phyloP scores from a whole-genome alignment of 64 coral and sea anemone species.

The Montipora sp. region DNA sequence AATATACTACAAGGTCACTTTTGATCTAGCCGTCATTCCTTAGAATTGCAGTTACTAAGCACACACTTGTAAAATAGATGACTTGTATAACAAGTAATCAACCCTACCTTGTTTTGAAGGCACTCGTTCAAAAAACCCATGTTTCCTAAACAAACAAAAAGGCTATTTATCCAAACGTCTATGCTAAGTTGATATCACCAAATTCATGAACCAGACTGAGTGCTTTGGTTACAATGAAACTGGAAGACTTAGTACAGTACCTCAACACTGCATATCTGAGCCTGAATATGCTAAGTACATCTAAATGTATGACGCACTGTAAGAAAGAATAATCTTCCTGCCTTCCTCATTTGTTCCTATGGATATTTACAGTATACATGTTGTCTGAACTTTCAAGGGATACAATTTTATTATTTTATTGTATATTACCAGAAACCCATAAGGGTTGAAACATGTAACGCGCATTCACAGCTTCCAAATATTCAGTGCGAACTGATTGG shows the following conservation, averaged over 20 bases:
- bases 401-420: too few species aligned
- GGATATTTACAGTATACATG: background rate
- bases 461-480: too few species aligned
- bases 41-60: too few species aligned
- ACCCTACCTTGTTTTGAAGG: constrained; percentile 93
- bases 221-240: background rate
- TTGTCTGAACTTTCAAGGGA: background rate
- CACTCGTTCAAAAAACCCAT: constrained; percentile 91
- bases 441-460: too few species aligned
- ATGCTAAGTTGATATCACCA: too few species aligned
- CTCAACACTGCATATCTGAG: background rate
- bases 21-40: too few species aligned
- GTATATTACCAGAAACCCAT: too few species aligned
- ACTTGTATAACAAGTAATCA: background rate
- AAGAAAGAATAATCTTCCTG: background rate
- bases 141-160: constrained; percentile 73
- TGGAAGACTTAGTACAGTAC: background rate
- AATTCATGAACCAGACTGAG: background rate
- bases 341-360: background rate
- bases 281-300: background rate
- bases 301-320: too few species aligned
- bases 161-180: background rate
- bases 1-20: too few species aligned
- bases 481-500: too few species aligned
- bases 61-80: too few species aligned